Evolutionary conservation across 2,797 vertebrate genomes (phyloP).

Genomic region (Crocodylus rhombifer): DNA sequence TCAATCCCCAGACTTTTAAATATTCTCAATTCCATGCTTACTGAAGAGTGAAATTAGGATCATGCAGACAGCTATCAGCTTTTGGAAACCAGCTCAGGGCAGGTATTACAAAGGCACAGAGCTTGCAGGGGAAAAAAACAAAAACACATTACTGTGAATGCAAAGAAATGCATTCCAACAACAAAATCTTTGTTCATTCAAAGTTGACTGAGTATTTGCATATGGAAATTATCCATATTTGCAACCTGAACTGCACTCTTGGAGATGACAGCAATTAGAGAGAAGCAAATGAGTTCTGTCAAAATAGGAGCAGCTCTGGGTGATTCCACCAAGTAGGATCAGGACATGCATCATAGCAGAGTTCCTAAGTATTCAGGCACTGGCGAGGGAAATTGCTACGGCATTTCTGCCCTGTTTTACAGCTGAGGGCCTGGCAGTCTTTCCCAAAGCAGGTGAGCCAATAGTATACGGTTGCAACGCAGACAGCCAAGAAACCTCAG

Average conservation of each 20-base stretch:
- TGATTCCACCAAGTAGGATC: conserved; percentile 49
- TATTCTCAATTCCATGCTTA: conserved; percentile 64
- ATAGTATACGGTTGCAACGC: neutral
- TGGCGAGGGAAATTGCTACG: conserved; percentile 27
- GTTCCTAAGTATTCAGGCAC: conserved; percentile 43
- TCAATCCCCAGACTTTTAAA: conserved; percentile 30
- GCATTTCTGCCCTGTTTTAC: conserved; percentile 47
- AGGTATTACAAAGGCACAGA: neutral
- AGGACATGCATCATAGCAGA: neutral
- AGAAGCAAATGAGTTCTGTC: conserved; percentile 70
- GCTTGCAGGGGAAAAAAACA: neutral
- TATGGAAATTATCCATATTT: conserved; percentile 63
- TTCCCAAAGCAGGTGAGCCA: conserved; percentile 19
- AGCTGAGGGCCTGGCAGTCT: conserved; percentile 33
- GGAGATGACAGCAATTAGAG: conserved; percentile 63
- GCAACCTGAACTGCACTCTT: conserved; percentile 61
- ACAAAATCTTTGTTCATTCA: conserved; percentile 41
- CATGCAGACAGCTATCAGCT: conserved; percentile 4
- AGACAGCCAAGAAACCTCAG: neutral
- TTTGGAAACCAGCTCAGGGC: neutral
- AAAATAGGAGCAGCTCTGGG: conserved; percentile 59
- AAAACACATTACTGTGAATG: neutral
- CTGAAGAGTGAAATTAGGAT: conserved; percentile 69
- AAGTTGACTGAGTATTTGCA: conserved; percentile 64
- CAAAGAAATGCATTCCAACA: conserved; percentile 42